These are phyloP conservation scores for Myanophis thanlyinensis DNA, from an alignment of 2,113 vertebrate species.

Conservation along the genomic window DNA sequence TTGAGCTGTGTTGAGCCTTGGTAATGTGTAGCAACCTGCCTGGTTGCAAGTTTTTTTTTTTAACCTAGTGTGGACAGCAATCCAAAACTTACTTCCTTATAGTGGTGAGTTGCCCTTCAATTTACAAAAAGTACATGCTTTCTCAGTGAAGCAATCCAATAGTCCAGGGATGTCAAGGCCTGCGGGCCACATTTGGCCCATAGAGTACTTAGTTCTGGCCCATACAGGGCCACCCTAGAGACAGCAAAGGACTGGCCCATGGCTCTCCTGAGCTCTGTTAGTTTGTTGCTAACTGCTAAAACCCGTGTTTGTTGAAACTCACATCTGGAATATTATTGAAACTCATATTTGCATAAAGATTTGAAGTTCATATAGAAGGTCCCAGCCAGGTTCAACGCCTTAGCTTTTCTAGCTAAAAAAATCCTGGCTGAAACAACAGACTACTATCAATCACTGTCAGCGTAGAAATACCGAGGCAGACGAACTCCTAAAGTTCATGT, in stretches of 20 bases:
- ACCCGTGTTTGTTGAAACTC: not conserved
- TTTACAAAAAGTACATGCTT: not conserved
- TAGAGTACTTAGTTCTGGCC: no score
- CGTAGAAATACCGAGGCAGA: not conserved
- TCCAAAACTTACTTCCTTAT: not conserved
- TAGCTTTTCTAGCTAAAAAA: not conserved
- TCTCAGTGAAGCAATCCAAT: not conserved
- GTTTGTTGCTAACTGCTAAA: not conserved
- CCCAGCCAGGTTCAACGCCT: not conserved
- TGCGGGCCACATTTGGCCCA: no score
- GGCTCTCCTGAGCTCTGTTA: no score
- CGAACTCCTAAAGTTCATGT: not conserved
- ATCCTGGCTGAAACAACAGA: not conserved
- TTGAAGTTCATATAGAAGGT: not conserved
- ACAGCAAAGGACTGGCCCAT: no score
- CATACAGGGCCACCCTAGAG: no score
- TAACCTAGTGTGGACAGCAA: not conserved
- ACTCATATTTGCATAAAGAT: not conserved
- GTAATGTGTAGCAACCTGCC: no score
- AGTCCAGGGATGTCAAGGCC: no score
- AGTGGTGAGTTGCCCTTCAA: not conserved
- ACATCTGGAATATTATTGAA: not conserved
- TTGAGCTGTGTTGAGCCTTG: not conserved
- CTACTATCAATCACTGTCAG: no score
- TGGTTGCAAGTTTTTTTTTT: not conserved